A percentile compares a stretch with the other conserved stretches of the same genome.
phyloP scores from a whole-genome alignment of 2,113 vertebrate species.

The Craseonycteris thonglongyai region DNA sequence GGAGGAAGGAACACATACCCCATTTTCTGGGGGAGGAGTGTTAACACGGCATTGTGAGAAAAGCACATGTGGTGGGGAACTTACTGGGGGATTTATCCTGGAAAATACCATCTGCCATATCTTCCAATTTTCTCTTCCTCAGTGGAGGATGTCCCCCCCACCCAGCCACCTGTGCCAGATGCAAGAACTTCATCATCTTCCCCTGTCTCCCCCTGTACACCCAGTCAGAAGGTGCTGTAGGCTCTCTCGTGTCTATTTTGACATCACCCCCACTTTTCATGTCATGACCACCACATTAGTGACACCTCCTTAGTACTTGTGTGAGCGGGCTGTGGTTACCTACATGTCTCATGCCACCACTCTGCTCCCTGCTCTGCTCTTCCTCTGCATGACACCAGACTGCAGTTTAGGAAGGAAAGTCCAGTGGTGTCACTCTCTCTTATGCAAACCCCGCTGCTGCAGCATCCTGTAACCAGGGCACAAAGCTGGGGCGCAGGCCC shows the following conservation, averaged over 20 bases:
- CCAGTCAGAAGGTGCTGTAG: background rate
- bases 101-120: background rate
- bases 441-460: background rate
- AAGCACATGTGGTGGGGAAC: background rate
- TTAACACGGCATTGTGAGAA: background rate
- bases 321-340: background rate
- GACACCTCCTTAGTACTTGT: background rate
- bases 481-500: background rate
- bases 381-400: background rate
- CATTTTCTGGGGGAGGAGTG: background rate
- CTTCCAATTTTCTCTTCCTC: background rate
- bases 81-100: background rate
- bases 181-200: accelerated
- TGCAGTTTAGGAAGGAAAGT: background rate
- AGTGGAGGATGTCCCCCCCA: background rate
- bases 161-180: background rate
- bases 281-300: background rate
- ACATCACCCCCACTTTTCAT: background rate
- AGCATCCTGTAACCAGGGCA: background rate
- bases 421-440: background rate
- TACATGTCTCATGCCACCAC: accelerated
- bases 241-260: background rate
- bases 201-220: background rate
- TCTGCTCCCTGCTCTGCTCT: background rate
- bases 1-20: background rate